A percentile compares a stretch with the other conserved stretches of the same genome.
These are phyloP conservation scores for Lathamus discolor DNA, from an alignment of 2,113 vertebrate species.

Conservation along the genomic window DNA sequence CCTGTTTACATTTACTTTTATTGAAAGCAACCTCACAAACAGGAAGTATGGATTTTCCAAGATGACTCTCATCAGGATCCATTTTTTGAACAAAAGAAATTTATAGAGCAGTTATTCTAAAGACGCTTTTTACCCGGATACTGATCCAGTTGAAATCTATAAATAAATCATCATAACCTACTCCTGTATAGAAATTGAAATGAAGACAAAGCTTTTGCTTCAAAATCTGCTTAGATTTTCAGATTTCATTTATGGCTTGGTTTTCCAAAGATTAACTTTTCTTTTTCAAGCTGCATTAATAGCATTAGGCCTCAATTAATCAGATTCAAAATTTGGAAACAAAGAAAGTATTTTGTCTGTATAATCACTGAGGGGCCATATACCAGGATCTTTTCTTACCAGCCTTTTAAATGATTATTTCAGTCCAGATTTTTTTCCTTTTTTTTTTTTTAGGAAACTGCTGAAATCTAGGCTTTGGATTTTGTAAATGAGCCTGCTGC, in stretches of 20 bases:
- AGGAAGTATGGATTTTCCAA: not conserved
- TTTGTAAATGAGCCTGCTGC: constrained; percentile 76
- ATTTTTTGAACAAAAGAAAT: not conserved
- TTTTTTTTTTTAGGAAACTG: constrained; percentile 2
- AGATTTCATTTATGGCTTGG: constrained; percentile 40
- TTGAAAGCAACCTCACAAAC: not conserved
- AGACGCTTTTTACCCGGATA: not conserved
- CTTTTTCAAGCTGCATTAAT: constrained; percentile 65
- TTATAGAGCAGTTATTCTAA: not conserved
- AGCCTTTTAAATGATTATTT: constrained; percentile 57
- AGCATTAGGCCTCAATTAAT: constrained; percentile 69
- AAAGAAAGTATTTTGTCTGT: constrained; percentile 63
- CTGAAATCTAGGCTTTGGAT: constrained; percentile 75
- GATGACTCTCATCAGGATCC: not conserved
- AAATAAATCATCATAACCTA: constrained; percentile 5
- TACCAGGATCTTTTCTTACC: constrained; percentile 55
- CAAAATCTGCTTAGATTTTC: constrained; percentile 48
- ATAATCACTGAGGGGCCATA: constrained; percentile 64
- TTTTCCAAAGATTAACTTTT: constrained; percentile 64
- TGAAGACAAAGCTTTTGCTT: constrained; percentile 23
- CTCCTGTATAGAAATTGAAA: constrained; percentile 22
- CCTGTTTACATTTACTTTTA: not conserved
- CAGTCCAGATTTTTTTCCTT: constrained; percentile 28
- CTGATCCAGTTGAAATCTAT: not conserved
- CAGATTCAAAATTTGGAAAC: constrained; percentile 69